Percentiles rank a stretch among this genome's conserved stretches.
phyloP scores from a whole-genome alignment of 1,140 invertebrate genomes.

The Caenorhabditis briggsae region DNA sequence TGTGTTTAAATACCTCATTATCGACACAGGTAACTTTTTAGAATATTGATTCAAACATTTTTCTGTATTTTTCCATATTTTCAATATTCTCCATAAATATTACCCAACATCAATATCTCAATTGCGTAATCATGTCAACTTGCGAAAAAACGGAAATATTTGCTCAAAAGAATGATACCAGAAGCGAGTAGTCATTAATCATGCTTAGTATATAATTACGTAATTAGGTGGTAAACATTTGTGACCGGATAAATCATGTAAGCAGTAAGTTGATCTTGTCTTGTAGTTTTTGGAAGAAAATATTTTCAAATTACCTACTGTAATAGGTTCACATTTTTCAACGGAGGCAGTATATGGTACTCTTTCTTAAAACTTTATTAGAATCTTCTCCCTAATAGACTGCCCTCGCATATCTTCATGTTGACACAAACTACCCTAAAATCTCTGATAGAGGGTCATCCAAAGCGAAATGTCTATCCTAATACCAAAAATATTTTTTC shows the following conservation, averaged over 20 bases:
- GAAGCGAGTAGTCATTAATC: conserved; percentile 32
- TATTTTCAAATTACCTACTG: too few species aligned
- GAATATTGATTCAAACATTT: neutral
- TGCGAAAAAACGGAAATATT: neutral
- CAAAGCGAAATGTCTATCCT: too few species aligned
- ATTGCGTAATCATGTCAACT: neutral
- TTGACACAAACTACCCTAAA: too few species aligned
- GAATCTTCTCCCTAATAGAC: too few species aligned
- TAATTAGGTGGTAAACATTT: conserved; percentile 9
- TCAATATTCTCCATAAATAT: neutral
- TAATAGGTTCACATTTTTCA: too few species aligned
- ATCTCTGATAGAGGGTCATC: too few species aligned
- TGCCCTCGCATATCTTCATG: too few species aligned
- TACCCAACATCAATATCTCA: conserved; percentile 29
- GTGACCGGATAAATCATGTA: conserved; percentile 27
- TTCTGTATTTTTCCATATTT: neutral
- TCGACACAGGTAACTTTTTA: neutral
- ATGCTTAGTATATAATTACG: neutral
- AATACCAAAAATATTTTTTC: too few species aligned
- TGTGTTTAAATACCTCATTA: neutral
- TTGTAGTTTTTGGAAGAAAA: too few species aligned
- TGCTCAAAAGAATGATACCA: neutral
- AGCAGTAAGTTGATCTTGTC: neutral
- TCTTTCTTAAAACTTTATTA: too few species aligned
- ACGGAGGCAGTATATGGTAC: too few species aligned